Base-by-base conservation (phyloP, 2,113 vertebrate species). In the Malurus cyaneus region DNA sequence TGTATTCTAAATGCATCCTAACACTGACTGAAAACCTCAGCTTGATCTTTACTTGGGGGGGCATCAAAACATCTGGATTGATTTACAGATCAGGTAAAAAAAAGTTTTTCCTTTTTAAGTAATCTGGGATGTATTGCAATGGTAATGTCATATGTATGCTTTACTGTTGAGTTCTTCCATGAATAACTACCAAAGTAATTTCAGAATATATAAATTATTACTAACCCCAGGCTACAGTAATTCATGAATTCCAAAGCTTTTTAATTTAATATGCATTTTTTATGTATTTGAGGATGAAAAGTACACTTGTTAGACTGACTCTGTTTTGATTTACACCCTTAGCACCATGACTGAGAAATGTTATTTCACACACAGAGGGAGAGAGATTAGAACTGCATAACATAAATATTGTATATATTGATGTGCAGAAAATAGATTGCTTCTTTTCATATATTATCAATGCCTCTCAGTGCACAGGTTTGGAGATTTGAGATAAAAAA, bases 251-350 rank as follows among this genome's bases (percentile, higher is more conserved):
- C 59, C 46, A 87, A 91, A 85, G 39, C 54, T 92, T 93, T 92
- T 94, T 93, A 90, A 95, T 92, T 94, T 80, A 79, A 78, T 81
- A 94, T 89, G 84, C 73, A 94, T 95, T 92, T 89, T 95, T 96
- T 91, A 84, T 95, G 73, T 53, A 87, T 92, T 85, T 96, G 77
- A 89, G 92, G 61, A 94, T 92, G 80, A 96, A 87, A 95, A 91
- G 53, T 3, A 0, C 52, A 39, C 25, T 87, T 95, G 95, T 92
- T 84, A 81, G 34, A 28, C 44, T 92, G 69, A 47, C 26, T 91
- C 26, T 78, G 47, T 92, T 92, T 91, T 96, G 80, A 95, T 94
- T 95, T 95, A 89, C 34, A 44, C 17, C 32, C 84, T 85, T 44
- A 94, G 69, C 77, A 87, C 71, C 71, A 56, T 72, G 82, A 66